Evolutionary conservation across 2,888 invertebrate species (phyloP).

Genomic region (Ormyrus labotus): DNA sequence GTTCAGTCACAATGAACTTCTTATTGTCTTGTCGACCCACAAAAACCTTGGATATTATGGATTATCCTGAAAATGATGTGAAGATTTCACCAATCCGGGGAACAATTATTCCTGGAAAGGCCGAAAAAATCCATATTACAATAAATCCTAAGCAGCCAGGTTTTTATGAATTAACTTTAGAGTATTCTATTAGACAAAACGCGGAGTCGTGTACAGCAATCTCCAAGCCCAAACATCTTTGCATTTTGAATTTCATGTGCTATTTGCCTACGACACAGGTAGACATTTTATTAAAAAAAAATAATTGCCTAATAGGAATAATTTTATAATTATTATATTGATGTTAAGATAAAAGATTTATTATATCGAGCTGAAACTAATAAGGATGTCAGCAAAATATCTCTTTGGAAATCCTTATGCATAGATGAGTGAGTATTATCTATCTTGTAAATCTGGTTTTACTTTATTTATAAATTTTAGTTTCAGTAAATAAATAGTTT

Average conservation of each 20-base stretch:
- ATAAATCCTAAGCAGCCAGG: constrained; percentile 68
- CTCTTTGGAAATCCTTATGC: constrained; percentile 73
- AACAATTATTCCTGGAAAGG: constrained; percentile 66
- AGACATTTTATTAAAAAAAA: neutral
- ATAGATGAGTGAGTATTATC: constrained; percentile 71
- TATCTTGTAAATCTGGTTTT: neutral
- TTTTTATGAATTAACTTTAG: constrained; percentile 67
- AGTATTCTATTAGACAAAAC: constrained; percentile 68
- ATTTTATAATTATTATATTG: constrained; percentile 6
- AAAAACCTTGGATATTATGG: constrained; percentile 27
- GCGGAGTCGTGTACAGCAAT: constrained; percentile 57
- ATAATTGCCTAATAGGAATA: neutral
- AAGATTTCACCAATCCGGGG: constrained; percentile 63
- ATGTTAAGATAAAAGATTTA: constrained; percentile 72
- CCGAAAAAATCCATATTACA: constrained; percentile 65
- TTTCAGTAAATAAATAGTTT: neutral
- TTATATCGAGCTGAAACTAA: constrained; percentile 63
- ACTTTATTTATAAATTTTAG: neutral
- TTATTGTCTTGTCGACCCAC: constrained; percentile 60
- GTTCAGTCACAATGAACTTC: constrained; percentile 72
- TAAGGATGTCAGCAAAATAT: constrained; percentile 68
- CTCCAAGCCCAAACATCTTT: constrained; percentile 60
- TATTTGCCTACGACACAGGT: constrained; percentile 72
- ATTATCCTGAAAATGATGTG: constrained; percentile 57
- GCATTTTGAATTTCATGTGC: constrained; percentile 67